Percentiles rank a stretch among this genome's conserved stretches.
Conservation (phyloP, 2,797 vertebrate genomes). For the Antrozous pallidus region DNA sequence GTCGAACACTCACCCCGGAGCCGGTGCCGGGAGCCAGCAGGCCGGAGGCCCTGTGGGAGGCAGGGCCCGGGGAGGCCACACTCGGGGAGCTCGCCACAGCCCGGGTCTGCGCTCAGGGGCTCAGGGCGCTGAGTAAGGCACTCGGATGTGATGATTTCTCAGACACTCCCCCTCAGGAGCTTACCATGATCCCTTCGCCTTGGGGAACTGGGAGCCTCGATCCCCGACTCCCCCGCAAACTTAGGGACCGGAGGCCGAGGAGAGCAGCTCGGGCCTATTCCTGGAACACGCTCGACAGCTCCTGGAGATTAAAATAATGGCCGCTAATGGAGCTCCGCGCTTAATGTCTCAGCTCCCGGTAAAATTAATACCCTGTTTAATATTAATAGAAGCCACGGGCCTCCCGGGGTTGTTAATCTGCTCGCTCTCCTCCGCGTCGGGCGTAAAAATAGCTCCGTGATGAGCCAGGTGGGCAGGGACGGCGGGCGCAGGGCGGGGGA, state of each 20-base stretch:
- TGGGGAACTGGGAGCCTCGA: background rate
- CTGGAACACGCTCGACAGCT: slow-evolving; percentile 57
- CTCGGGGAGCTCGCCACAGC: background rate
- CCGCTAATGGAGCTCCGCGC: slow-evolving; percentile 66
- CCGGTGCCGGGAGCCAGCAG: background rate
- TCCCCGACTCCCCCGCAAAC: slow-evolving; percentile 22
- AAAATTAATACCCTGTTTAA: slow-evolving; percentile 77
- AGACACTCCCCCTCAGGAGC: background rate
- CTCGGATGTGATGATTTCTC: background rate
- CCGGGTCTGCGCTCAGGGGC: background rate
- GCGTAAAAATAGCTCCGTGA: slow-evolving; percentile 71
- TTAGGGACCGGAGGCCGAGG: background rate
- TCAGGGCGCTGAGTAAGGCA: no score
- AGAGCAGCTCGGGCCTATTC: slow-evolving; percentile 50
- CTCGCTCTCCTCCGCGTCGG: slow-evolving; percentile 52
- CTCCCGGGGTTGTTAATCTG: slow-evolving; percentile 64
- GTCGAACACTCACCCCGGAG: background rate
- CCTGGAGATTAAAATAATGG: slow-evolving; percentile 68
- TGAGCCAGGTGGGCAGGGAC: slow-evolving; percentile 67
- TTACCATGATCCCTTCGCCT: slow-evolving; percentile 52
- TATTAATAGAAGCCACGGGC: slow-evolving; percentile 66
- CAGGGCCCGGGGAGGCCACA: background rate
- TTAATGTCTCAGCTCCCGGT: slow-evolving; percentile 72
- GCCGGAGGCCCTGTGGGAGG: background rate
- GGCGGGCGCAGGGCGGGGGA: background rate